Conservation (phyloP, 2,797 vertebrate genomes). For the Crypturellus tataupa region DNA sequence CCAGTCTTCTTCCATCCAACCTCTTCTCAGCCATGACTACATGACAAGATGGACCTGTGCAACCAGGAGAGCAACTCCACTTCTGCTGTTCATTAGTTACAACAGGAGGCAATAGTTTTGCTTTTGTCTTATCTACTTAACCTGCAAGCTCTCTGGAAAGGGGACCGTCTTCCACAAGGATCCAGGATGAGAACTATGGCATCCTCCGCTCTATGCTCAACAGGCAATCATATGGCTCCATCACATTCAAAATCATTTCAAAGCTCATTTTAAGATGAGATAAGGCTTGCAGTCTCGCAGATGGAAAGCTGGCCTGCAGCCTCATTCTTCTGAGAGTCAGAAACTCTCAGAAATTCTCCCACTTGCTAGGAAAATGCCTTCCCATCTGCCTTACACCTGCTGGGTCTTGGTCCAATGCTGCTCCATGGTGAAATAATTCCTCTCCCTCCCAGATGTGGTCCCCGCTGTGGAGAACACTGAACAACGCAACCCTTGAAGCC, state of each 20-base stretch:
- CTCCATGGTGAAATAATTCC: too few species aligned
- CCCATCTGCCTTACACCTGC: not conserved
- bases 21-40: not conserved
- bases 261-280: not conserved
- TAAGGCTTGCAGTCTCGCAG: not conserved
- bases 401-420: not conserved
- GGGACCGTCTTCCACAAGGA: not conserved
- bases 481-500: not conserved
- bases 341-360: not conserved
- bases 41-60: not conserved
- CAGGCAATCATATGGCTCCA: not conserved
- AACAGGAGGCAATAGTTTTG: not conserved
- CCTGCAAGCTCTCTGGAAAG: not conserved
- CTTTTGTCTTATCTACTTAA: not conserved
- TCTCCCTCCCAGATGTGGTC: not conserved
- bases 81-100: not conserved
- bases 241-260: not conserved
- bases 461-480: not conserved
- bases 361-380: conserved; percentile 1
- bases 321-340: not conserved
- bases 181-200: not conserved
- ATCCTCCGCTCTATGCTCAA: not conserved
- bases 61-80: not conserved
- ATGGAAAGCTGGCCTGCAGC: not conserved
- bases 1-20: not conserved